Base-by-base conservation (phyloP, 2,113 vertebrate genomes). In the Capra hircus region DNA sequence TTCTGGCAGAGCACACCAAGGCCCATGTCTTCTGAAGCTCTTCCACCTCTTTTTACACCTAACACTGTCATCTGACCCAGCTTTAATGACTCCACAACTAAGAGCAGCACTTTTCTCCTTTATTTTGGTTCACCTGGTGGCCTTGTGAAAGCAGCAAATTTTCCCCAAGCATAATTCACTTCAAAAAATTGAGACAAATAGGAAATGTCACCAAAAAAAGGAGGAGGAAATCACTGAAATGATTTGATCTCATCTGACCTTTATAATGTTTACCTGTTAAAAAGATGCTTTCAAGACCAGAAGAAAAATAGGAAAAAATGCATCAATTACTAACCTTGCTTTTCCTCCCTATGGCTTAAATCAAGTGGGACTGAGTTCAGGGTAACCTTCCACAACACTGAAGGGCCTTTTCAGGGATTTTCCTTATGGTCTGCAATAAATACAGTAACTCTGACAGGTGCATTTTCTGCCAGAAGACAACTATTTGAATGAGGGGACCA, bases 101-200 rank as follows among this genome's bases (percentile, higher is more conserved):
- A 83, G 36, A 87, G 45, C 33, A 81, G 27, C 40, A 92, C 57
- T 89, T 98, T 92, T 91, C 62, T 57, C 25, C 85, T 92, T 94
- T 82, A 52, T 95, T 92, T 95, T 84, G 23, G 7, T n/a, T 97
- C 52, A 93, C 90, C 40, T 55, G 55, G 64, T 59, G 10, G 25
- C 28, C 52, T 84, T 93, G 27, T 28, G 36, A 92, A 91, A 64
- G 33, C 15, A 36, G 27, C 15, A 83, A n/a, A 28, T 88, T 97
- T 59, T 85, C 67, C 50, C 87, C 80, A 53, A 64, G 43, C 19
- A 27, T 45, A 98, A 95, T 81, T 81, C 80, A 59, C 74, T 94
- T 94, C 87, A 96, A 95, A 98, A 82, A 94, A 95, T 74, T 53
- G 60, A 87, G 33, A 88, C 62, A 97, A 89, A 89, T 21, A 88